Evolutionary conservation across 2,113 vertebrate species (phyloP).

Genomic region (Laterallus jamaicensis): DNA sequence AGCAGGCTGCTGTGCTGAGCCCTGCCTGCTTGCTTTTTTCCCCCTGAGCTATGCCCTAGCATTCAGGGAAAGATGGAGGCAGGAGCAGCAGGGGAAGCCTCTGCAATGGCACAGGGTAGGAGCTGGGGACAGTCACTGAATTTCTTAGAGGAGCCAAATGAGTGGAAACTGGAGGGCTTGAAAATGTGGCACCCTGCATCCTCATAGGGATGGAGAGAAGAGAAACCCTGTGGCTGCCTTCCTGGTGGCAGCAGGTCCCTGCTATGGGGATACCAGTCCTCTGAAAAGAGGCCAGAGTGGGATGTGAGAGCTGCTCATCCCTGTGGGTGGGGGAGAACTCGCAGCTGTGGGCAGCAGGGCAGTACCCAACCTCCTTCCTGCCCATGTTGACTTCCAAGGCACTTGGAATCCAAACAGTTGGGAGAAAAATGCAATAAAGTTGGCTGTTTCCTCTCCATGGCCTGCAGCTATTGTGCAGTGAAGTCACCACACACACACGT

Average conservation of each 20-base stretch:
- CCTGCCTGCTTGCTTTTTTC: not conserved
- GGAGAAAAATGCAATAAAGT: not conserved
- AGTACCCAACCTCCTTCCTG: not conserved
- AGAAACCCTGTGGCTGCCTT: not conserved
- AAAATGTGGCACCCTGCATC: not conserved
- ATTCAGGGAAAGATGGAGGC: not conserved
- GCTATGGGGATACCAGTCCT: not conserved
- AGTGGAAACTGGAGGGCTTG: not conserved
- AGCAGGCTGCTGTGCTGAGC: not conserved
- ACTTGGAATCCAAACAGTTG: not conserved
- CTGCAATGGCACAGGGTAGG: no score
- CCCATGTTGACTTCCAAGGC: not conserved
- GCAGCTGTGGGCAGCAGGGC: not conserved
- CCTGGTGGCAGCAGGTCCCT: not conserved
- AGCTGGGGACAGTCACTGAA: no score
- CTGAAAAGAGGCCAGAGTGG: not conserved
- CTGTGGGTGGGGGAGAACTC: not conserved
- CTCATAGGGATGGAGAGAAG: not conserved
- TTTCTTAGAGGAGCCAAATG: not conserved
- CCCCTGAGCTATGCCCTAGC: accelerated
- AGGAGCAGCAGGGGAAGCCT: not conserved
- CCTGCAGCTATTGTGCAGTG: not conserved
- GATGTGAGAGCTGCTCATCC: accelerated
- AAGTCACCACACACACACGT: not conserved
- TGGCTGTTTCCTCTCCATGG: not conserved